Conservation (phyloP, 1,140 invertebrate species). For the Macrotrachela quadricornifera region DNA sequence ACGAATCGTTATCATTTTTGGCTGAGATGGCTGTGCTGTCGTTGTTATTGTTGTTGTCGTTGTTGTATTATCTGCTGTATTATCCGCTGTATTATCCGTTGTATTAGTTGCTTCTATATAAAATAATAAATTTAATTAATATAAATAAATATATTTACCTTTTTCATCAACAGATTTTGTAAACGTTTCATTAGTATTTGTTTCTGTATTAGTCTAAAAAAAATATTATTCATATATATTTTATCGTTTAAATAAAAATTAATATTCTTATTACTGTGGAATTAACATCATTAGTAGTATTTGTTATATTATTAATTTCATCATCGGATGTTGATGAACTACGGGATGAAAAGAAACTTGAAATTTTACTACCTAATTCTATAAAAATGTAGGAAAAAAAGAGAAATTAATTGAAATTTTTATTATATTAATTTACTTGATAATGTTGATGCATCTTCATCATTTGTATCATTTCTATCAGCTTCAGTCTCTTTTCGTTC, state of each 20-base stretch:
- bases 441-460: slow-evolving; percentile 49
- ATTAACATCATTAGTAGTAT: not conserved
- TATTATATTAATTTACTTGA: slow-evolving; percentile 36
- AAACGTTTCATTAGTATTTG: slow-evolving; percentile 24
- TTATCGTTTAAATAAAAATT: slow-evolving; percentile 4
- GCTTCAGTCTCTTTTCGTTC: slow-evolving; percentile 41
- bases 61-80: not conserved
- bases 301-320: not conserved
- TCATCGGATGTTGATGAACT: slow-evolving; percentile 12
- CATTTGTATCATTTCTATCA: slow-evolving; percentile 35
- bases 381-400: slow-evolving; percentile 9
- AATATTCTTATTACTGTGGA: not conserved
- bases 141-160: no score
- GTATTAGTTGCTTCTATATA: not conserved
- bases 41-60: not conserved
- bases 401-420: not conserved
- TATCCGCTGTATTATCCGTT: not conserved
- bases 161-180: slow-evolving; percentile 30
- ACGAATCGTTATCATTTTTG: not conserved
- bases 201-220: not conserved
- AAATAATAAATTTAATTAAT: no score
- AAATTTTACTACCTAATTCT: slow-evolving; percentile 73
- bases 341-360: slow-evolving; percentile 54
- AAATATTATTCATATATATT: slow-evolving; percentile 10
- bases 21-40: not conserved